Conservation (phyloP, 92 coral and sea anemone species). For the Phymanthus crucifer region DNA sequence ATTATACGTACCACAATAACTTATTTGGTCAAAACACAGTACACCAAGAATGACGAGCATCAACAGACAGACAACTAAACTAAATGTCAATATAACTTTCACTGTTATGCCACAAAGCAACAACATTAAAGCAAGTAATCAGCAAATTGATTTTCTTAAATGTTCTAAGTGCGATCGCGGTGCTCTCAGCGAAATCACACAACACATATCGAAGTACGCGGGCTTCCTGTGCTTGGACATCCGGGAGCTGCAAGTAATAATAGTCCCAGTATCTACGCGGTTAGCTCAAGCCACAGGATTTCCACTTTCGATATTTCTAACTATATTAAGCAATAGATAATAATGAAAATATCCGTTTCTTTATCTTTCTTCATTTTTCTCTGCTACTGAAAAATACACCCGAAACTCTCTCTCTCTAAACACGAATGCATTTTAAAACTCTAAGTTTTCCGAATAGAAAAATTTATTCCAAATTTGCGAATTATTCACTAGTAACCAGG, state of each 20-base stretch:
- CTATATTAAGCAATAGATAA: background rate
- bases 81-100: background rate
- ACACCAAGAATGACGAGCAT: background rate
- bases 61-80: background rate
- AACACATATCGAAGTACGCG: background rate
- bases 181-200: slow-evolving; percentile 3
- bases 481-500: background rate
- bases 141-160: background rate
- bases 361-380: background rate
- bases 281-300: background rate
- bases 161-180: background rate
- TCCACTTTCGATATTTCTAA: background rate
- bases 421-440: background rate
- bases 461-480: background rate
- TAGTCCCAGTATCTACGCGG: background rate
- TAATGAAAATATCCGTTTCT: background rate
- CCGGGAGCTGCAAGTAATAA: background rate
- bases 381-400: slow-evolving; percentile 8
- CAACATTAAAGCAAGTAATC: slow-evolving; percentile 9
- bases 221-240: background rate
- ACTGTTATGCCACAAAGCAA: slow-evolving; percentile 12
- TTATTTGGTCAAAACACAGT: no score
- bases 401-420: background rate
- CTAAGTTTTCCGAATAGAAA: background rate
- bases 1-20: no score